Percentiles rank a stretch among this genome's conserved stretches.
Conservation (phyloP, 2,797 vertebrate species). For the Mycteria americana region DNA sequence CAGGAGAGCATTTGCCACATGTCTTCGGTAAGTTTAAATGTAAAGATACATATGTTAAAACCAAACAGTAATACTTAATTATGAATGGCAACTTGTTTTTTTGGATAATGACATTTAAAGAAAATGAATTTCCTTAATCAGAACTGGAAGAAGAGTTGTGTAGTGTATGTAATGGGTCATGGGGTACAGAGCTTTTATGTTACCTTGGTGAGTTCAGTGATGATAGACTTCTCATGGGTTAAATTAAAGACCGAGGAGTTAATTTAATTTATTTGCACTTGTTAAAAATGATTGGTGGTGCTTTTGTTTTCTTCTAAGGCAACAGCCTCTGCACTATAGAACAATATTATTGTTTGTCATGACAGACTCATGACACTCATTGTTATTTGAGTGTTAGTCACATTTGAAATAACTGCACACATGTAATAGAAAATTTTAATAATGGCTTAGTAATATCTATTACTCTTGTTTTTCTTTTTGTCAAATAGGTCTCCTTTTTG, state of each 20-base stretch:
- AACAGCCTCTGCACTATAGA: background rate
- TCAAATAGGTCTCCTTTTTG: conserved; percentile 90
- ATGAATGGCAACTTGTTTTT: background rate
- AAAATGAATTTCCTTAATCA: background rate
- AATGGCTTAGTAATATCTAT: background rate
- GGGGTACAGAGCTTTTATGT: background rate
- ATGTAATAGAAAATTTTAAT: background rate
- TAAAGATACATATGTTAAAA: background rate
- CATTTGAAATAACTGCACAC: background rate
- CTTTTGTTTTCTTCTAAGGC: background rate
- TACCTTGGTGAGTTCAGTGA: background rate
- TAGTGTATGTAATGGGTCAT: background rate
- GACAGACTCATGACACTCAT: background rate
- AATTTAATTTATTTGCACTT: background rate
- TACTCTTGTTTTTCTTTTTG: conserved; percentile 12
- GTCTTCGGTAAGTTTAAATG: conserved; percentile 82
- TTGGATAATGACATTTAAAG: background rate
- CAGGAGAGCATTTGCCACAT: conserved; percentile 89
- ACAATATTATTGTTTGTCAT: background rate
- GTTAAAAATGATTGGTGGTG: background rate
- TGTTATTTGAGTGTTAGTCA: background rate
- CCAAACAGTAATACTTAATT: background rate
- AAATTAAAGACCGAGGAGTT: background rate
- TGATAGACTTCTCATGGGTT: background rate
- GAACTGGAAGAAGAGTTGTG: background rate